Base-by-base conservation (phyloP, 2,888 invertebrate genomes). In the Mamestra brassicae region DNA sequence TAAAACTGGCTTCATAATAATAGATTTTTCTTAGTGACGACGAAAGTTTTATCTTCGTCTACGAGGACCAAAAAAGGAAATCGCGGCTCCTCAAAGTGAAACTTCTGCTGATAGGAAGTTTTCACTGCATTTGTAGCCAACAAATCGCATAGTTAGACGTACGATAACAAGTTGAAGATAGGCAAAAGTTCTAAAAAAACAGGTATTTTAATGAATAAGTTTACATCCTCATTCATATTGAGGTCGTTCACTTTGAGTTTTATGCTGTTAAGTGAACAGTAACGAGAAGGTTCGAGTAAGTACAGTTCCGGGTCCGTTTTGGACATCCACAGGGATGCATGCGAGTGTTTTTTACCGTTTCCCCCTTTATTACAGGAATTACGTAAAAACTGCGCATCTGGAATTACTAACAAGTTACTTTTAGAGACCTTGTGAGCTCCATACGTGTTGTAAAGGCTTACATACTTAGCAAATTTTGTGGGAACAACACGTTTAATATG, bases 331-430 rank as follows among this genome's bases (percentile, higher is more conserved):
- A 11, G 47, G 61, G 78, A 70, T 11, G 13, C 17, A 8, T 26
- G 50, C 36, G 50, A 76, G 79, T 79, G 47, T 38, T 54, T 78
- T 79, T 72, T 54, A 60, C 72, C 60, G 58, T 79, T 52, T 64
- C 4, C 45, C 3, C 3, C 45, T 45, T 47, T 54, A 79, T 54
- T 34, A 26, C 42, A 17, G 17, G 52, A 71, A 58, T 57, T 60
- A 38, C 10, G n/a, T 50, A 36, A 50, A 71, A 79, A 55, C 17
- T 72, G 50, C 54, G 7, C 15, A 36, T 42, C 13, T 72, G 36
- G 58, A 64, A 57, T 58, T 34, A 38, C 71, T 15, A 58, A 62
- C 11, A 54, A 63, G 47, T 58, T 64, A 63, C 26, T 42, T 66
- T 54, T 26, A 26, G 11, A 57, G 52, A 26, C n/a, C 15, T 42